A percentile compares a stretch with the other conserved stretches of the same genome.
phyloP scores from a whole-genome alignment of 1,140 invertebrate genomes.

The Zaprionus kolodkinae region DNA sequence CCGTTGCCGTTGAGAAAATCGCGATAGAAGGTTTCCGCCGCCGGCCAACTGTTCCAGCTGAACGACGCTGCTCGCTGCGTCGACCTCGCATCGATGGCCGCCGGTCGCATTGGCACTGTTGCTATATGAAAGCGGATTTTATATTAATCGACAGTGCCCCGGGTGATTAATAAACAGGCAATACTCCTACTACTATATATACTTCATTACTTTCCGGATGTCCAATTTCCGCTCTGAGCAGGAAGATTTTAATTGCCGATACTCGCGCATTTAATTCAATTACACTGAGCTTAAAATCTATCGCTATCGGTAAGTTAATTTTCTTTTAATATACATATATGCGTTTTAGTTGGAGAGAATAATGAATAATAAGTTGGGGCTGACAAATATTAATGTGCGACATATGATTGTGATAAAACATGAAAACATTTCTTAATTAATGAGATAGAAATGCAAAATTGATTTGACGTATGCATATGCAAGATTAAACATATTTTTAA shows the following conservation, averaged over 20 bases:
- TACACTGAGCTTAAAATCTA: constrained; percentile 16
- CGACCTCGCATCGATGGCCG: constrained; percentile 26
- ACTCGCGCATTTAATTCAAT: constrained; percentile 28
- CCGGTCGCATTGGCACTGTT: constrained; percentile 48
- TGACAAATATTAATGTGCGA: background rate
- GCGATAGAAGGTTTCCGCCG: constrained; percentile 1
- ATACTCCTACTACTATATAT: background rate
- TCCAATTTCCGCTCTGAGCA: constrained; percentile 68
- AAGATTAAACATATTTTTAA: too few species aligned
- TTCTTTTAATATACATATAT: background rate
- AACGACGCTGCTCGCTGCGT: background rate
- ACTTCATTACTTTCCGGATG: constrained; percentile 29
- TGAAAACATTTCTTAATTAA: too few species aligned
- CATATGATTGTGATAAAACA: too few species aligned
- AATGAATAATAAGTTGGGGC: background rate
- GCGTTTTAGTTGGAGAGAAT: background rate
- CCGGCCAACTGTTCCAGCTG: constrained; percentile 26
- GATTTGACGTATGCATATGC: too few species aligned
- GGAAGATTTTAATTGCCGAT: constrained; percentile 71
- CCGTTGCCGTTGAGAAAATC: constrained; percentile 48
- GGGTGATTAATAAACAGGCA: constrained; percentile 23
- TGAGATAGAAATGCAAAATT: too few species aligned
- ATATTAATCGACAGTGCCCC: constrained; percentile 30
- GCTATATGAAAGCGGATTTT: constrained; percentile 17
- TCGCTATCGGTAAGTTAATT: background rate